Percentiles rank a stretch among this genome's conserved stretches.
phyloP scores from a whole-genome alignment of 2,888 invertebrate species.

The Brachynemurus nebulosus region DNA sequence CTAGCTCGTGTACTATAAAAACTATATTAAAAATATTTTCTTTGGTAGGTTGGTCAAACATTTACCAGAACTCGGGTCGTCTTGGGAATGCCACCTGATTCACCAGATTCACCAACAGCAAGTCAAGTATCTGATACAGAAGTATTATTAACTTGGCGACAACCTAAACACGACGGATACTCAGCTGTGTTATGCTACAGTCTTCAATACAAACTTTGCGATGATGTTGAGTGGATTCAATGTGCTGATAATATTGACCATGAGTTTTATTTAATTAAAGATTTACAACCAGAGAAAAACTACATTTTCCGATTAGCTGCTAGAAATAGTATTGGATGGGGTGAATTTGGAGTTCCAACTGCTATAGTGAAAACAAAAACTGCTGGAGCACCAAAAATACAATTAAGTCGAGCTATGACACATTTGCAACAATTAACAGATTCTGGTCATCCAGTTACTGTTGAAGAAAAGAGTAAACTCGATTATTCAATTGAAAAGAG shows the following conservation, averaged over 20 bases:
- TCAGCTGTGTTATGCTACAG: slow-evolving; percentile 80
- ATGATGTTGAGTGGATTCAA: slow-evolving; percentile 71
- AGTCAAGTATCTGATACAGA: slow-evolving; percentile 72
- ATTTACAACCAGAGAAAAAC: slow-evolving; percentile 61
- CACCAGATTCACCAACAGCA: slow-evolving; percentile 84
- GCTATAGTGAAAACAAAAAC: slow-evolving; percentile 55
- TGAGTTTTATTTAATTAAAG: slow-evolving; percentile 75
- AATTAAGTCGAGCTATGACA: slow-evolving; percentile 68
- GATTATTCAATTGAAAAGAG: slow-evolving; percentile 62
- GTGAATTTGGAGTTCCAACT: slow-evolving; percentile 76
- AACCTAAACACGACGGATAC: slow-evolving; percentile 84
- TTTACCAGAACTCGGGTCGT: slow-evolving; percentile 61
- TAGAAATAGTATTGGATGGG: slow-evolving; percentile 86
- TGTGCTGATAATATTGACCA: slow-evolving; percentile 82
- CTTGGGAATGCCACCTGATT: slow-evolving; percentile 64
- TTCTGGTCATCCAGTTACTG: slow-evolving; percentile 52
- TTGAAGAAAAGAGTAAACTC: slow-evolving; percentile 47
- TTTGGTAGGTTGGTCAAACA: slow-evolving; percentile 49
- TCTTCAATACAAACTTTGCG: slow-evolving; percentile 65
- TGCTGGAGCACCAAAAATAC: slow-evolving; percentile 52
- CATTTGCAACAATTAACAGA: slow-evolving; percentile 78
- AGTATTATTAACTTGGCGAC: slow-evolving; percentile 81
- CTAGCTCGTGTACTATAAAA: slow-evolving; percentile 1
- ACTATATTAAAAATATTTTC: slow-evolving; percentile 9
- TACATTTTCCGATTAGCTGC: slow-evolving; percentile 86